phyloP scores from a whole-genome alignment of 2,113 vertebrate species.

The Xyliphius kryptos region DNA sequence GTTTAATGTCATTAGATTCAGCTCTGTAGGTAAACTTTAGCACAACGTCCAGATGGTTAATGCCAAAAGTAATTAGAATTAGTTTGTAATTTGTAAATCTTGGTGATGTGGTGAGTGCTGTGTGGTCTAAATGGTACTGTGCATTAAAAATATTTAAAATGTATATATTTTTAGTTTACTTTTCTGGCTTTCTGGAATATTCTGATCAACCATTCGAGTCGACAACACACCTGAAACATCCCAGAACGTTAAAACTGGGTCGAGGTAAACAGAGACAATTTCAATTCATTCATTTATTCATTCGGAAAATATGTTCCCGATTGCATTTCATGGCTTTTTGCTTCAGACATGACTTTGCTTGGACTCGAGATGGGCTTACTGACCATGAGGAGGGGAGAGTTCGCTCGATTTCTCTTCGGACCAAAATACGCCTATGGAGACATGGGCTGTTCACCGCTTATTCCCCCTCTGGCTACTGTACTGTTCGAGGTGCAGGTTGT shows the following conservation, averaged over 20 bases:
- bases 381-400: conserved; percentile 83
- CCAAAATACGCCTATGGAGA: conserved; percentile 78
- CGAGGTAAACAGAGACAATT: conserved; percentile 62
- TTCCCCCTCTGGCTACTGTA: conserved; percentile 70
- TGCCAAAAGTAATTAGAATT: no score
- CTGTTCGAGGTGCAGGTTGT: conserved; percentile 81
- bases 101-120: no score
- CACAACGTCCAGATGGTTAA: no score
- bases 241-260: conserved; percentile 81
- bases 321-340: neutral
- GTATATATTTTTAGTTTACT: conserved; percentile 66
- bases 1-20: no score
- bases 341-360: conserved; percentile 74
- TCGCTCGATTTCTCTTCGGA: conserved; percentile 73
- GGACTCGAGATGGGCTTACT: conserved; percentile 81
- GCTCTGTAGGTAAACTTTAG: no score
- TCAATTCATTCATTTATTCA: neutral
- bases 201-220: conserved; percentile 76
- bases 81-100: no score
- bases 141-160: no score
- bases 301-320: neutral
- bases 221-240: conserved; percentile 55
- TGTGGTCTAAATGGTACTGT: no score
- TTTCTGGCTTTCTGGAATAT: conserved; percentile 80
- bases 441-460: conserved; percentile 77